These are phyloP conservation scores for Hyalella azteca DNA, from an alignment of 2,888 invertebrate species.

Conservation along the genomic window DNA sequence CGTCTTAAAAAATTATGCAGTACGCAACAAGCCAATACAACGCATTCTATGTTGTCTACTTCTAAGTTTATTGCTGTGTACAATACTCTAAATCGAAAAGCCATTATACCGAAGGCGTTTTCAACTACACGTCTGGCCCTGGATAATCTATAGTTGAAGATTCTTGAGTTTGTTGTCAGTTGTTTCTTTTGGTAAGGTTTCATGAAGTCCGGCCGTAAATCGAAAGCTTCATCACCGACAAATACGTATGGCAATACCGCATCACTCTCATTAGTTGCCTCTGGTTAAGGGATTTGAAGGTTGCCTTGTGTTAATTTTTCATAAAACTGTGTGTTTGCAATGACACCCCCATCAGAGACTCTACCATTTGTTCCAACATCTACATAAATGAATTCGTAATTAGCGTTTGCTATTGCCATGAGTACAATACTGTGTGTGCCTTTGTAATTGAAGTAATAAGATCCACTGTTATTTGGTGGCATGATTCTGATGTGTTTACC, in stretches of 20 bases:
- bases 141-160: conserved; percentile 47
- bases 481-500: neutral
- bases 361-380: conserved; percentile 44
- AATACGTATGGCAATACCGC: conserved; percentile 38
- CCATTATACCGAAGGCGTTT: conserved; percentile 49
- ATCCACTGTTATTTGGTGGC: neutral
- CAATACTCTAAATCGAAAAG: conserved; percentile 41
- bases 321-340: conserved; percentile 9
- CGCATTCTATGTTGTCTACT: neutral
- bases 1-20: neutral
- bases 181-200: conserved; percentile 35
- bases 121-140: conserved; percentile 40
- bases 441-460: conserved; percentile 12
- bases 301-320: neutral
- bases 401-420: neutral
- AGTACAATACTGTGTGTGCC: conserved; percentile 10
- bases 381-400: conserved; percentile 23
- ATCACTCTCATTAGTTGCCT: conserved; percentile 12
- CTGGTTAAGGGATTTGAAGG: conserved; percentile 22
- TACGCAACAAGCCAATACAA: neutral
- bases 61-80: neutral
- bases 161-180: conserved; percentile 26
- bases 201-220: conserved; percentile 37
- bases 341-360: conserved; percentile 44
- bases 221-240: conserved; percentile 46